A percentile compares a stretch with the other conserved stretches of the same genome.
These are phyloP conservation scores for Anthoscopus minutus DNA, from an alignment of 2,113 vertebrate species.

Conservation along the genomic window DNA sequence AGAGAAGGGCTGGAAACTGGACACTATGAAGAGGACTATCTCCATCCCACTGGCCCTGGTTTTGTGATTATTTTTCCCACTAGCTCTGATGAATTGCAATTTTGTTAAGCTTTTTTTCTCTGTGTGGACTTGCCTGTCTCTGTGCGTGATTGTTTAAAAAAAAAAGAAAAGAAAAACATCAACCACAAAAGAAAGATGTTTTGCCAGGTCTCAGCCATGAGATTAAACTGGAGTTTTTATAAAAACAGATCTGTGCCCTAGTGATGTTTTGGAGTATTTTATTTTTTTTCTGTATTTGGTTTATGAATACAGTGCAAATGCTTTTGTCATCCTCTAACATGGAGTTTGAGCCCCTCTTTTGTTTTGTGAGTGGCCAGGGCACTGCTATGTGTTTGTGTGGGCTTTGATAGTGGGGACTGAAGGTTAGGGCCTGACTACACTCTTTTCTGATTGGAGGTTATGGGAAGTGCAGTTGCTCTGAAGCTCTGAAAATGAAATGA, in stretches of 20 bases:
- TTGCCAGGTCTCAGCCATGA: conserved; percentile 62
- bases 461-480: background rate
- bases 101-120: conserved; percentile 22
- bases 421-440: background rate
- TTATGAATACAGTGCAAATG: background rate
- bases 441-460: background rate
- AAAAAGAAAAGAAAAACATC: background rate
- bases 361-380: background rate
- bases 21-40: background rate
- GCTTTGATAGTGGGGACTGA: background rate
- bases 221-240: conserved; percentile 72
- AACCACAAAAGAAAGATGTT: background rate
- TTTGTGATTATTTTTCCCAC: conserved; percentile 4
- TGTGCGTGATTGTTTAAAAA: background rate
- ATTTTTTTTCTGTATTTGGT: background rate
- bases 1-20: background rate
- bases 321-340: background rate
- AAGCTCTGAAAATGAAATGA: background rate
- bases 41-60: background rate
- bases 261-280: conserved; percentile 26
- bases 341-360: background rate
- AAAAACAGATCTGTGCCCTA: conserved; percentile 40
- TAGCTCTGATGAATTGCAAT: conserved; percentile 1
- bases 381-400: background rate
- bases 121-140: conserved; percentile 26